These are phyloP conservation scores for Crax fasciolata DNA, from an alignment of 2,797 vertebrate species.

Conservation along the genomic window DNA sequence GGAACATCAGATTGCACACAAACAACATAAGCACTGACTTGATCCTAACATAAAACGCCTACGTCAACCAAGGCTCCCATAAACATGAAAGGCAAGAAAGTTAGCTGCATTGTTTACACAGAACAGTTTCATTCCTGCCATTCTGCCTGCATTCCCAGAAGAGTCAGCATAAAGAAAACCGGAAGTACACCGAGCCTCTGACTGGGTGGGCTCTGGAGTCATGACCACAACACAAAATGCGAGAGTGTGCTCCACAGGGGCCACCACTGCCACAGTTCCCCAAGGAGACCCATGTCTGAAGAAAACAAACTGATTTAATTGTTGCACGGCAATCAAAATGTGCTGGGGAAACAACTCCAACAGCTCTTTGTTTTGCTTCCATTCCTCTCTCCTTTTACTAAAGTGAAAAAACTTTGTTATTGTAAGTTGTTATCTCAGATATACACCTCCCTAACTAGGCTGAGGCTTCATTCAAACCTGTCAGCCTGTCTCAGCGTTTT, in stretches of 20 bases:
- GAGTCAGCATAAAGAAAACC: conserved; percentile 25
- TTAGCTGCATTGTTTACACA: not conserved
- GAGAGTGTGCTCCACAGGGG: not conserved
- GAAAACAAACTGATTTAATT: conserved; percentile 60
- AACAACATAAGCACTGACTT: not conserved
- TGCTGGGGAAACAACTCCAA: conserved; percentile 32
- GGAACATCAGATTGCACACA: not conserved
- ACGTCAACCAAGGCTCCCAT: not conserved
- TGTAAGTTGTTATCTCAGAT: conserved; percentile 7
- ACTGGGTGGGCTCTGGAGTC: conserved; percentile 57
- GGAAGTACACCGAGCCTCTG: conserved; percentile 12
- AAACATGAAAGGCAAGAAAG: not conserved
- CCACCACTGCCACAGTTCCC: not conserved
- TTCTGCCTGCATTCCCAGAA: not conserved
- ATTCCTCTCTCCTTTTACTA: not conserved
- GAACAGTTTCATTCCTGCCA: not conserved
- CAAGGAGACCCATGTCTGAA: not conserved
- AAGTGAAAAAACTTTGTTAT: conserved; percentile 6
- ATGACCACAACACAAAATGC: conserved; percentile 18
- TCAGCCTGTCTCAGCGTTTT: not conserved
- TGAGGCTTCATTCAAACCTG: not conserved
- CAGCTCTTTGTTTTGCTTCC: conserved; percentile 52
- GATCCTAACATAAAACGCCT: not conserved
- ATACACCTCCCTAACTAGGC: not conserved
- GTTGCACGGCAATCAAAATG: conserved; percentile 17